Evolutionary conservation across 2,797 vertebrate species (phyloP), one percentile per base, ranked within the genome.

Genomic region (Prunella strophiata): DNA sequence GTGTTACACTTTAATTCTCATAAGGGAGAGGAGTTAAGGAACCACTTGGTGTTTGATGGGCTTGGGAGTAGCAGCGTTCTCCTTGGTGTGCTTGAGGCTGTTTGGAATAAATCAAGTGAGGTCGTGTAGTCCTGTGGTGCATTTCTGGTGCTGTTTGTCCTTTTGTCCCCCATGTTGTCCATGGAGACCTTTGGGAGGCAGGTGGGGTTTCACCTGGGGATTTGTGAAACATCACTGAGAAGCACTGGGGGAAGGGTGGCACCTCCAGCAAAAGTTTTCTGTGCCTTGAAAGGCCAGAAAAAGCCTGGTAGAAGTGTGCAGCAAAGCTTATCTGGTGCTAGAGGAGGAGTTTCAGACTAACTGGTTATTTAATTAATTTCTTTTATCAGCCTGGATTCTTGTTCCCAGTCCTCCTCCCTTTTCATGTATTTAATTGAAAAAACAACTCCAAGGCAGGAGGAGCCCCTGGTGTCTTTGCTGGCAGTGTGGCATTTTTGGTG

Each of bases 41-140:
- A 3, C 54, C 51, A 1, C 67, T 63, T 68, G 91, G 58, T 83
- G 68, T 77, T 59, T 52, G 36, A 5, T 48, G 70, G n/a, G 36
- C 16, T 52, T 42, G 85, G 84, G 63, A 58, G 6, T 6, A 51
- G 61, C 65, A 27, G 51, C 27, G 25, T 16, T 21, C 51, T 76
- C n/a, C n/a, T 15, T 26, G 62, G 21, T 32, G 62, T 29, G 66
- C 68, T 50, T 4, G 61, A 36, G n/a, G 58, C 40, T 54, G 29
- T 47, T 27, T 2, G 3, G 18, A 11, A 10, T 5, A 13, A 25
- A 11, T 65, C 12, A 23, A 4, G 7, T 7, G 36, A 34, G 61
- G 5, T 11, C 14, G 3, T 10, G 29, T 2, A 21, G 47, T 0
- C 1, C 4, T 16, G 40, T 10, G 50, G 12, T 29, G 21, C 4